These are phyloP conservation scores for Varanus komodoensis DNA, from an alignment of 2,113 vertebrate species.

Conservation along the genomic window DNA sequence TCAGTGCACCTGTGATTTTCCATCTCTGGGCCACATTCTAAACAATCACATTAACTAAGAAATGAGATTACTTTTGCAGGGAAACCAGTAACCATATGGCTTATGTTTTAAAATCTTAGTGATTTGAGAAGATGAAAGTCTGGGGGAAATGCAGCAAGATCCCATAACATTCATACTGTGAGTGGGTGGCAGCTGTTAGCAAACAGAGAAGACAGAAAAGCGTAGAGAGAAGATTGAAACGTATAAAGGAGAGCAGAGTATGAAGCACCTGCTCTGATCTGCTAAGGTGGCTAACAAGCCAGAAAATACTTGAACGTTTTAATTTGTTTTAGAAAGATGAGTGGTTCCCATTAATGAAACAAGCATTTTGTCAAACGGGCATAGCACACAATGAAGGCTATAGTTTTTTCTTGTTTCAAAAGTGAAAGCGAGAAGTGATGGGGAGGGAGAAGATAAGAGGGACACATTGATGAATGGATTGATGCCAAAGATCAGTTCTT, in stretches of 20 bases:
- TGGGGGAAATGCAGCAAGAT: constrained; percentile 51
- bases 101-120: constrained; percentile 58
- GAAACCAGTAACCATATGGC: constrained; percentile 57
- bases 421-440: neutral
- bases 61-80: constrained; percentile 46
- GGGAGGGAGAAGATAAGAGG: neutral
- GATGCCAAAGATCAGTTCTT: neutral
- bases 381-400: neutral
- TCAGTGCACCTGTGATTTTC: constrained; percentile 47
- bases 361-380: neutral
- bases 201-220: constrained; percentile 39
- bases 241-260: constrained; percentile 8
- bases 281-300: neutral
- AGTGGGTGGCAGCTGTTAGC: constrained; percentile 60
- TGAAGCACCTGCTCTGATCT: neutral
- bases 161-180: constrained; percentile 46
- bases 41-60: constrained; percentile 47
- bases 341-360: neutral
- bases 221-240: constrained; percentile 28
- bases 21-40: constrained; percentile 34
- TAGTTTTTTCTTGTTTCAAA: constrained; percentile 9
- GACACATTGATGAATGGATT: neutral
- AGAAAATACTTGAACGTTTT: constrained; percentile 29
- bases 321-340: neutral
- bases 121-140: constrained; percentile 64